Evolutionary conservation across 2,888 invertebrate genomes (phyloP), one percentile per base, ranked within the genome.

Genomic region (Trichopria drosophilae): DNA sequence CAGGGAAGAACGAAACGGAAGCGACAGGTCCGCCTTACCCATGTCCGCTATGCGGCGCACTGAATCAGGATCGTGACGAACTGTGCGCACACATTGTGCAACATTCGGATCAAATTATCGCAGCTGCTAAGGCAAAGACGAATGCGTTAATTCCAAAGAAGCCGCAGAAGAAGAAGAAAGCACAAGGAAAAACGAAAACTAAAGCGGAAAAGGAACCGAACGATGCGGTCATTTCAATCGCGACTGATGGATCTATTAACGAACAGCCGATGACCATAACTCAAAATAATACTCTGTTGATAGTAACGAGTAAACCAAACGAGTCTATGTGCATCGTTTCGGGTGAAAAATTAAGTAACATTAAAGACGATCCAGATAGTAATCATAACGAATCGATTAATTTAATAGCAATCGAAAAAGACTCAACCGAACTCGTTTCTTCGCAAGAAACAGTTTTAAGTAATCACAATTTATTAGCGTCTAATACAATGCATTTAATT

Each of bases 21-120:
- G 61, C 64, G 2, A 68, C 69, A 9, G 69, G 70, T 3, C 77
- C 77, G 6, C 68, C 73, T 1, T 79, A 72, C 55, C 65, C 73
- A 2, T 80, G 80, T 62, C 72, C 76, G n/a, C 66, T 80, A 1
- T 81, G 80, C 58, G 72, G 74, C 3, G 66, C 71, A 5, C 43
- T 72, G 6, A 76, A 77, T 55, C 71, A 72, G 23, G 77, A 78
- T 44, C 71, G 78, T 16, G 79, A 79, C 48, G 79, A 80, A 53
- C 67, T 81, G 9, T 80, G 79, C 62, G 77, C 77, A 0, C 80
- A 81, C 58, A 76, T 80, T 28, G 79, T 81, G 16, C 78, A 78
- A 54, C 80, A 80, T 60, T 79, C 79, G 19, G 80, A 80, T 62
- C 76, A 78, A 52, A 77, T 79, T 68, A 79, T 79, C 15, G 77